These are phyloP conservation scores for Vandiemenella viatica DNA, from an alignment of 2,888 invertebrate genomes.

Conservation along the genomic window DNA sequence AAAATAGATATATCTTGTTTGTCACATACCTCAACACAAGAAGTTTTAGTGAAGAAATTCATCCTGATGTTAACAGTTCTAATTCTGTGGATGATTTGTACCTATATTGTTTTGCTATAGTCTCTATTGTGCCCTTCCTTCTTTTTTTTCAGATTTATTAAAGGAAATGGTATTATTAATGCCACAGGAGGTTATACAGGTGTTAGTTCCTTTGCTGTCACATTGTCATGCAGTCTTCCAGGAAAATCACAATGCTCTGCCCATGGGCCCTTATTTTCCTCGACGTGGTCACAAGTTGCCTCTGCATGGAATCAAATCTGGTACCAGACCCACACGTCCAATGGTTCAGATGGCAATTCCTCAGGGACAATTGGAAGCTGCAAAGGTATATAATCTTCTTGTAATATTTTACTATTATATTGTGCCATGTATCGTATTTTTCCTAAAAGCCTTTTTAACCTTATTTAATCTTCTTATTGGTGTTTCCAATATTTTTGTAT, in stretches of 20 bases:
- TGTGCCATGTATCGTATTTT: too few relatives aligned
- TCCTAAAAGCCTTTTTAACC: too few relatives aligned
- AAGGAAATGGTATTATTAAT: slow-evolving; percentile 65
- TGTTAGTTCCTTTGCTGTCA: slow-evolving; percentile 69
- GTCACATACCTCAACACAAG: too few relatives aligned
- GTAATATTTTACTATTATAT: too few relatives aligned
- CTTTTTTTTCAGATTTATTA: slow-evolving; percentile 56
- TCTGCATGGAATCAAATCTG: slow-evolving; percentile 38
- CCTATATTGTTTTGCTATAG: too few relatives aligned
- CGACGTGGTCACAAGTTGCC: slow-evolving; percentile 42
- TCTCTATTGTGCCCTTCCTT: too few relatives aligned
- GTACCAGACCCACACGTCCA: slow-evolving; percentile 54
- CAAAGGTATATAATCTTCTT: slow-evolving; percentile 33
- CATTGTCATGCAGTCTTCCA: slow-evolving; percentile 71
- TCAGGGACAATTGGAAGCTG: slow-evolving; percentile 53
- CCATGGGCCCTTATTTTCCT: slow-evolving; percentile 64
- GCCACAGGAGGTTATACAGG: slow-evolving; percentile 63
- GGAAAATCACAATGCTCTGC: slow-evolving; percentile 48
- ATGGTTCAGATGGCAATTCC: slow-evolving; percentile 78
- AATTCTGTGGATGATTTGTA: too few relatives aligned
- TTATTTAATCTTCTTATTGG: too few relatives aligned
- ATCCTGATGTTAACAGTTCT: too few relatives aligned
- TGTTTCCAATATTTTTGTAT: too few relatives aligned
- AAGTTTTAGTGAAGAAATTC: too few relatives aligned
- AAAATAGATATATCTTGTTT: too few relatives aligned